Evolutionary conservation across 2,888 invertebrate species (phyloP).

Genomic region (Aspidiotus rigidus): DNA sequence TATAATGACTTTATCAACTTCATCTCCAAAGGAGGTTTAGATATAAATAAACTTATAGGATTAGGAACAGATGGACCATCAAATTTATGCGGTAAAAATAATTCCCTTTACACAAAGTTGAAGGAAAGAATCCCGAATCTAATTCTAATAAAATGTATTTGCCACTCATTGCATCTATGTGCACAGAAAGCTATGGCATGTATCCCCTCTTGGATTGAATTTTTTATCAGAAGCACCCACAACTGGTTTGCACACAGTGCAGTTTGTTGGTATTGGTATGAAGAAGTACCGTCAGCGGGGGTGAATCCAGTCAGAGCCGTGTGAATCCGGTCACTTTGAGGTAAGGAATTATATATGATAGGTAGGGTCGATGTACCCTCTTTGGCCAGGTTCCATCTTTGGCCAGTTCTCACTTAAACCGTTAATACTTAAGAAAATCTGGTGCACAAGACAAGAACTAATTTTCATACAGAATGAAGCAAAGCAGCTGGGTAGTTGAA

Average conservation of each 20-base stretch:
- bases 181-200: background rate
- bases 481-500: too few relatives aligned
- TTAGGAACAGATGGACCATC: constrained; percentile 39
- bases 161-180: background rate
- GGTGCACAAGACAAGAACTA: too few relatives aligned
- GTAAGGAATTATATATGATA: too few relatives aligned
- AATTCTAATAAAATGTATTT: background rate
- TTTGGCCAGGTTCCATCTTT: too few relatives aligned
- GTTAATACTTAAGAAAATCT: too few relatives aligned
- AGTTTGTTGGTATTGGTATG: background rate
- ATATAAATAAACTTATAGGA: constrained; percentile 36
- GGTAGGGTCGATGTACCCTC: too few relatives aligned
- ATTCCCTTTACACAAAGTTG: background rate
- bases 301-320: too few relatives aligned
- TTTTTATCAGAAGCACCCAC: background rate
- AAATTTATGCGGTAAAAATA: constrained; percentile 38
- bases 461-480: too few relatives aligned
- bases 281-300: too few relatives aligned
- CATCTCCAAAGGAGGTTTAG: constrained; percentile 23
- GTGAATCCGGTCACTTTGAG: too few relatives aligned
- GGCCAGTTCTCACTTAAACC: too few relatives aligned
- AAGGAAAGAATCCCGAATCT: background rate
- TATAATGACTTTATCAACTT: constrained; percentile 8
- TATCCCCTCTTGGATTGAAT: background rate
- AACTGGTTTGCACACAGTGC: background rate